A percentile compares a stretch with the other conserved stretches of the same genome.
Evolutionary conservation across 2,888 invertebrate genomes (phyloP).

Genomic region (Pogonocherus hispidulus): DNA sequence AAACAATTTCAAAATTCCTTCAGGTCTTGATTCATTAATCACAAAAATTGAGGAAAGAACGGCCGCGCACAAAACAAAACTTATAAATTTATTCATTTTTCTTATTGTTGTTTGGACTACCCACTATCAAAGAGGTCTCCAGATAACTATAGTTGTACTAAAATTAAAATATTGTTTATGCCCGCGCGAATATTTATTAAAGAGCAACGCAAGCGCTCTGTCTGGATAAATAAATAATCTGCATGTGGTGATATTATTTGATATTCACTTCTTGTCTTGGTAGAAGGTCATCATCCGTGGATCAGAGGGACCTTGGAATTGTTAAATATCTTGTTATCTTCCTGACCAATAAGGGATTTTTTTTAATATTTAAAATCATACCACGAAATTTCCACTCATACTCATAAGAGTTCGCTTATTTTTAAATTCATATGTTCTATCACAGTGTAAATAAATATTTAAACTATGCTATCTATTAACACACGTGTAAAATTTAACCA

Average conservation of each 20-base stretch:
- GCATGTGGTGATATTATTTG: constrained; percentile 1
- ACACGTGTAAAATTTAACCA: too few relatives aligned
- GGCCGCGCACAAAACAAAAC: background rate
- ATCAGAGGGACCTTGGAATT: constrained; percentile 8
- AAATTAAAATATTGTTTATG: constrained; percentile 17
- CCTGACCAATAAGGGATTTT: background rate
- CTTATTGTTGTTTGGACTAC: constrained; percentile 17
- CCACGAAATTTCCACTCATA: background rate
- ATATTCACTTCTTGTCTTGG: constrained; percentile 29
- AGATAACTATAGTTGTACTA: constrained; percentile 5
- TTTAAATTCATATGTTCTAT: too few relatives aligned
- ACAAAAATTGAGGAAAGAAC: background rate
- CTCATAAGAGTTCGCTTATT: too few relatives aligned
- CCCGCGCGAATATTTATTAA: constrained; percentile 21
- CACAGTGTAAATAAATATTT: too few relatives aligned
- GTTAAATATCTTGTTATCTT: background rate
- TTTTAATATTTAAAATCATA: constrained; percentile 1
- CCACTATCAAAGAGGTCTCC: constrained; percentile 25
- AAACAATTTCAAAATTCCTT: constrained; percentile 19
- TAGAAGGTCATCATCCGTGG: constrained; percentile 27
- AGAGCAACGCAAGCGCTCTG: constrained; percentile 21
- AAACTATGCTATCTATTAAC: too few relatives aligned
- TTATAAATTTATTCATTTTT: constrained; percentile 7
- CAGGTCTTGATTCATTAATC: background rate
- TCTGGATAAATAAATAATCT: constrained; percentile 10